Conservation (phyloP, 2,888 invertebrate species). For the Poecilus cupreus region DNA sequence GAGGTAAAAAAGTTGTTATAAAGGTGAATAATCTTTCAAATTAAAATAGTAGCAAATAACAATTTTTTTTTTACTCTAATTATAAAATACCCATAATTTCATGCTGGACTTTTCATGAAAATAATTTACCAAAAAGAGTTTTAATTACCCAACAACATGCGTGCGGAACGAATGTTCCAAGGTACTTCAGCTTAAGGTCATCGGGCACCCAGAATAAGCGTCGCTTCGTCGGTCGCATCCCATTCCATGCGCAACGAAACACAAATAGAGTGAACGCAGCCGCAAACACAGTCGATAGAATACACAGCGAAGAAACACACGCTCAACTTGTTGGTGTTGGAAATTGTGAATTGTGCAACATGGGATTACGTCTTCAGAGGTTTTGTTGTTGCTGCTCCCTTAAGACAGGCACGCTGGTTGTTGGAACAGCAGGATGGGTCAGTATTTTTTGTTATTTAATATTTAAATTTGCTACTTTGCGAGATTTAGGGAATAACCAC, state of each 20-base stretch:
- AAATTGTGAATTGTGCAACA: background rate
- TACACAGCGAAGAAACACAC: background rate
- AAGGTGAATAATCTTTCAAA: no score
- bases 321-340: background rate
- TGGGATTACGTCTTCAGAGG: constrained; percentile 18
- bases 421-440: constrained; percentile 43
- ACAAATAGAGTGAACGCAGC: background rate
- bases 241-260: background rate
- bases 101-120: no score
- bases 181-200: background rate
- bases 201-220: background rate
- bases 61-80: no score
- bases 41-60: no score
- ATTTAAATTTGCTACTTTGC: no score
- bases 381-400: constrained; percentile 43
- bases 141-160: no score
- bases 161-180: no score
- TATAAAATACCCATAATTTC: no score
- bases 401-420: constrained; percentile 28
- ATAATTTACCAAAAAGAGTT: no score
- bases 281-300: background rate
- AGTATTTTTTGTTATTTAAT: background rate
- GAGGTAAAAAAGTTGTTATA: no score
- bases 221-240: background rate
- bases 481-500: no score